A percentile compares a stretch with the other conserved stretches of the same genome.
These are phyloP conservation scores for Drosophila equinoxialis DNA, from an alignment of 1,140 invertebrate species.

Conservation along the genomic window DNA sequence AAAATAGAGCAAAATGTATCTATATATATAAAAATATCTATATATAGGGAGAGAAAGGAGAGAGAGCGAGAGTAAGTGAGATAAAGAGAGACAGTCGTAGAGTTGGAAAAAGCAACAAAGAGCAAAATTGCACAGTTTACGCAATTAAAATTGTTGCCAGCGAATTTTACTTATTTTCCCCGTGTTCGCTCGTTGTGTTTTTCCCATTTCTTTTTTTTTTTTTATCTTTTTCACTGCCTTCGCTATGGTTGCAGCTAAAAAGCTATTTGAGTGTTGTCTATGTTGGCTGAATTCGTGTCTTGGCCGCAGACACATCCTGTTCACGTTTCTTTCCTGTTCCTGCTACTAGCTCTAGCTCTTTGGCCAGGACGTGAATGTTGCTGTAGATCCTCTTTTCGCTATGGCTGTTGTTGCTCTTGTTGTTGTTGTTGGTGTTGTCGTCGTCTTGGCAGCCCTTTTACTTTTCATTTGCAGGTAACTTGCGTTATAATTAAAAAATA, in stretches of 20 bases:
- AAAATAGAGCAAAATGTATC: conserved; percentile 16
- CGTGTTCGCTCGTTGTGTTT: conserved; percentile 10
- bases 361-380: conserved; percentile 47
- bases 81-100: background rate
- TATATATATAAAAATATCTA: no score
- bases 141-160: conserved; percentile 80
- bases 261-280: conserved; percentile 45
- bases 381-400: conserved; percentile 21
- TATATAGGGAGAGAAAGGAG: conserved; percentile 2
- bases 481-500: conserved; percentile 80
- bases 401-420: conserved; percentile 25
- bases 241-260: conserved; percentile 51
- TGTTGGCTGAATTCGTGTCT: conserved; percentile 56
- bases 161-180: conserved; percentile 51
- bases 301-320: conserved; percentile 63
- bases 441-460: conserved; percentile 78
- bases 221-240: background rate
- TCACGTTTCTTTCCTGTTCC: conserved; percentile 10
- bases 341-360: background rate
- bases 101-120: background rate
- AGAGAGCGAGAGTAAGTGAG: background rate
- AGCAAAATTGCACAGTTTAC: conserved; percentile 67
- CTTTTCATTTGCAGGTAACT: conserved; percentile 79
- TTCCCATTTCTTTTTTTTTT: background rate
- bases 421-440: conserved; percentile 18